These are phyloP conservation scores for Mesorhabditis spiculigera DNA, from an alignment of 2,888 invertebrate species.

Conservation along the genomic window DNA sequence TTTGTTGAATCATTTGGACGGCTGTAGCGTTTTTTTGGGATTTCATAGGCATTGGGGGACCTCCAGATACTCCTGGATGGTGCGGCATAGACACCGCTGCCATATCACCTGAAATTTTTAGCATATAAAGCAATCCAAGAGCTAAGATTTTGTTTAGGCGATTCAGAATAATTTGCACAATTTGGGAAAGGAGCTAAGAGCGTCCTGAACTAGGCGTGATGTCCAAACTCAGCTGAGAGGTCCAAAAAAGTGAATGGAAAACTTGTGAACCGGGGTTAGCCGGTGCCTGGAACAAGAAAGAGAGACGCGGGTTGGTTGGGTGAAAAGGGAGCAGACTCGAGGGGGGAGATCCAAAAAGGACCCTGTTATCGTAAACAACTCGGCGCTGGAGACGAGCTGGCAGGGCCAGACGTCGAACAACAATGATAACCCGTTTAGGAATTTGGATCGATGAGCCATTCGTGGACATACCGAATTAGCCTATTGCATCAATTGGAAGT, in stretches of 20 bases:
- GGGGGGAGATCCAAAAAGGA: neutral
- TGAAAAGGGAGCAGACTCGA: neutral
- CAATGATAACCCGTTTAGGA: neutral
- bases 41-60: slow-evolving; percentile 2
- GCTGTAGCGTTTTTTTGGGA: neutral
- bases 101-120: neutral
- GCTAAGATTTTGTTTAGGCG: no score
- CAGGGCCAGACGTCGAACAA: neutral
- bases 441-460: no score
- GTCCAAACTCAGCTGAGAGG: no score
- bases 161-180: no score
- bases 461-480: no score
- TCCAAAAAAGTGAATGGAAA: neutral
- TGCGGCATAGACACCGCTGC: slow-evolving; percentile 5
- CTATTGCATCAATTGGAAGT: neutral
- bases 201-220: no score
- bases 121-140: no score
- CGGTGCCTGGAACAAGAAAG: neutral
- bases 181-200: no score
- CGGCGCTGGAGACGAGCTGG: neutral
- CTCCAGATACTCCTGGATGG: neutral
- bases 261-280: neutral
- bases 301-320: neutral
- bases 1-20: neutral
- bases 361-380: slow-evolving; percentile 4